Percentiles rank a stretch among this genome's conserved stretches.
Evolutionary conservation across 2,888 invertebrate species (phyloP).

Genomic region (Latrodectus hesperus): DNA sequence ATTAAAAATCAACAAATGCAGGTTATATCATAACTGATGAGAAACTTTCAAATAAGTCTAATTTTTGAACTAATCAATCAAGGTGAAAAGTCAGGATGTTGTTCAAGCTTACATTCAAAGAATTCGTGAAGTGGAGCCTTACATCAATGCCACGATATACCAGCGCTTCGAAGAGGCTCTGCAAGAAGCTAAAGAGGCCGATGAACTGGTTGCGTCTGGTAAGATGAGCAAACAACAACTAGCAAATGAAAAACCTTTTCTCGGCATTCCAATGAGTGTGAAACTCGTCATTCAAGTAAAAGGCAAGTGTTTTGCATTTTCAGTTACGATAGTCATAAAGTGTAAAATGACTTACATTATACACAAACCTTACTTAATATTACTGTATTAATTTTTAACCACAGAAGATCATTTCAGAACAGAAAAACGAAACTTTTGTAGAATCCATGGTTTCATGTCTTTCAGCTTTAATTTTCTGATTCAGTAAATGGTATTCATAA

Average conservation of each 20-base stretch:
- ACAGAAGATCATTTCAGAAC: too few species aligned
- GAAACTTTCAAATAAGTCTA: too few species aligned
- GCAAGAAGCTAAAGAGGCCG: conserved; percentile 84
- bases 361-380: too few species aligned
- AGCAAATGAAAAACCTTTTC: conserved; percentile 81
- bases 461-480: too few species aligned
- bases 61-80: background rate
- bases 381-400: too few species aligned
- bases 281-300: conserved; percentile 89
- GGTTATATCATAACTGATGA: too few species aligned
- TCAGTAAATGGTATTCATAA: too few species aligned
- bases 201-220: conserved; percentile 81
- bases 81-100: conserved; percentile 83
- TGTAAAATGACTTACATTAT: too few species aligned
- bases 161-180: conserved; percentile 86
- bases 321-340: too few species aligned
- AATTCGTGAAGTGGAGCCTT: conserved; percentile 84
- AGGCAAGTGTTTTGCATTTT: conserved; percentile 77
- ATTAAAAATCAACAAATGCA: too few species aligned
- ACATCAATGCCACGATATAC: conserved; percentile 88
- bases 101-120: conserved; percentile 85
- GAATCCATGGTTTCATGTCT: too few species aligned
- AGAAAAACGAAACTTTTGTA: too few species aligned
- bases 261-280: conserved; percentile 92
- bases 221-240: conserved; percentile 79